Evolutionary conservation across 2,888 invertebrate species (phyloP).

Genomic region (Ryuthela nishihirai): DNA sequence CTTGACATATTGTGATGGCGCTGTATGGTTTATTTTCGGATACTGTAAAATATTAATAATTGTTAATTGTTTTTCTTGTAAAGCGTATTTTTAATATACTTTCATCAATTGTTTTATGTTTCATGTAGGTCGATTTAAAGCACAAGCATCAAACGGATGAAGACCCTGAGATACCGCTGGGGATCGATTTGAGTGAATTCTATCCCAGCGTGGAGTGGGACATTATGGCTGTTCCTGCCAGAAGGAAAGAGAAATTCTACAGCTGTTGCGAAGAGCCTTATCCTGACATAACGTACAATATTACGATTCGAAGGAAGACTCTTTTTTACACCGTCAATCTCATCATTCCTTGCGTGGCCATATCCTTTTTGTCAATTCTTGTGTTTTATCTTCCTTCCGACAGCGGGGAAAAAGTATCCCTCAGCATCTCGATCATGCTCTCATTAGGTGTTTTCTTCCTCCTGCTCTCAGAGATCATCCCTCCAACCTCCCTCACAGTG

Average conservation of each 20-base stretch:
- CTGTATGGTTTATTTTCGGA: too few relatives aligned
- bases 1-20: too few relatives aligned
- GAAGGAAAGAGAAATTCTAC: constrained; percentile 42
- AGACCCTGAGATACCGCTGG: constrained; percentile 43
- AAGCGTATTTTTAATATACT: too few relatives aligned
- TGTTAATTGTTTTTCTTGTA: too few relatives aligned
- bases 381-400: constrained; percentile 98
- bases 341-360: constrained; percentile 93
- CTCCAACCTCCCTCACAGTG: constrained; percentile 93
- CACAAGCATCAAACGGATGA: constrained; percentile 43
- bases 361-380: constrained; percentile 88
- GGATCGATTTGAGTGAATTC: constrained; percentile 56
- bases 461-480: constrained; percentile 96
- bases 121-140: constrained; percentile 42
- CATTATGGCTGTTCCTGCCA: constrained; percentile 50
- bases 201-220: constrained; percentile 58
- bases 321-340: constrained; percentile 95
- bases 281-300: constrained; percentile 96
- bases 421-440: constrained; percentile 97
- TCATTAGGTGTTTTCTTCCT: constrained; percentile 99
- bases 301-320: constrained; percentile 95
- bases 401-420: constrained; percentile 96
- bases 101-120: too few relatives aligned
- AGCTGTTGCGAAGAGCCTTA: constrained; percentile 64
- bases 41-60: too few relatives aligned